Conservation (phyloP, 2,113 vertebrate genomes). For the Laticauda laticaudata region DNA sequence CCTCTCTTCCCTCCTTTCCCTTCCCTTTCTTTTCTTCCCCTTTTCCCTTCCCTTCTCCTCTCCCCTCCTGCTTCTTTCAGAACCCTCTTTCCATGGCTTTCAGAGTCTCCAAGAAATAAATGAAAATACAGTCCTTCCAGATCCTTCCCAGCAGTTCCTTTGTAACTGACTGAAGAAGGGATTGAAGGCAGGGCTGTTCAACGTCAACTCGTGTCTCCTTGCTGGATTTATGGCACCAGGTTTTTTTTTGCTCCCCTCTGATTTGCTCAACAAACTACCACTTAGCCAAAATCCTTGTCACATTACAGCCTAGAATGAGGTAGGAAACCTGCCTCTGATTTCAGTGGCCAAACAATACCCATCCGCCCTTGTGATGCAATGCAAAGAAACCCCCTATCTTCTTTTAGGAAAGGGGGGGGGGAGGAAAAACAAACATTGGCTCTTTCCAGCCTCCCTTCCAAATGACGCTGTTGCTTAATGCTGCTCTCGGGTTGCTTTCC, state of each 20-base stretch:
- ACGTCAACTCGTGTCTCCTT: background rate
- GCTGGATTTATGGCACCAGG: background rate
- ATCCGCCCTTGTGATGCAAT: background rate
- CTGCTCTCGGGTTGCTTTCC: background rate
- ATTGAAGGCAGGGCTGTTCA: too few relatives aligned
- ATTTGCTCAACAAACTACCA: background rate
- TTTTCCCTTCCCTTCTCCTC: too few relatives aligned
- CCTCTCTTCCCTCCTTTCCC: too few relatives aligned
- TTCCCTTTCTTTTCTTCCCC: too few relatives aligned
- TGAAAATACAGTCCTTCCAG: background rate
- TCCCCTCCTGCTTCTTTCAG: too few relatives aligned
- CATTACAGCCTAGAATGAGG: too few relatives aligned
- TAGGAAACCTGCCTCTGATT: background rate
- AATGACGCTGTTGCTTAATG: background rate
- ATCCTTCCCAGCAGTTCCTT: background rate
- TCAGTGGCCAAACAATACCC: background rate
- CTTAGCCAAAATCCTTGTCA: background rate
- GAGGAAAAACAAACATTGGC: background rate
- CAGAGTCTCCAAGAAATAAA: background rate
- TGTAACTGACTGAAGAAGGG: background rate
- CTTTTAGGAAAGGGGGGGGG: background rate
- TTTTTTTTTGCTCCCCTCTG: background rate
- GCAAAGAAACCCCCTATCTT: too few relatives aligned
- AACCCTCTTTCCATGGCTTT: background rate
- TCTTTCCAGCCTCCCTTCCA: background rate